Percentiles rank a stretch among this genome's conserved stretches.
These are phyloP conservation scores for Pedetes capensis DNA, from an alignment of 2,113 vertebrate genomes.

Conservation along the genomic window DNA sequence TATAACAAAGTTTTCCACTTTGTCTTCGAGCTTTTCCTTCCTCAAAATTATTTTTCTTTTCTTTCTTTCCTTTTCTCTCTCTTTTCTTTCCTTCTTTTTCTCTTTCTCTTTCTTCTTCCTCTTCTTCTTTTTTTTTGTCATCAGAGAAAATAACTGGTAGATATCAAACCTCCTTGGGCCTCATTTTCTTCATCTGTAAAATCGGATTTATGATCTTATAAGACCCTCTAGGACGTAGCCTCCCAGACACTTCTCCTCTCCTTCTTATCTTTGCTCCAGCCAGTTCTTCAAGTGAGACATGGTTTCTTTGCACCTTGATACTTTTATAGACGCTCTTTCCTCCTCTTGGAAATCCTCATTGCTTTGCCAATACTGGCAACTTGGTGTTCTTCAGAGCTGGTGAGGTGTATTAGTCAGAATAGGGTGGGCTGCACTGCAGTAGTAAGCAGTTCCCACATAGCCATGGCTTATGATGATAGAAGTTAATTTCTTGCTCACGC, in stretches of 20 bases:
- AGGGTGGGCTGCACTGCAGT: not conserved
- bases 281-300: not conserved
- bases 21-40: not conserved
- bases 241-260: not conserved
- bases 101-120: no score
- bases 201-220: not conserved
- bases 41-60: not conserved
- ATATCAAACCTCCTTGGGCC: not conserved
- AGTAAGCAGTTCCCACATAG: not conserved
- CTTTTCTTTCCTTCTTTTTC: no score
- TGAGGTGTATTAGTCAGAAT: not conserved
- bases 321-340: not conserved
- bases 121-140: no score
- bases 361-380: not conserved
- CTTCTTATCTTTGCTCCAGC: not conserved
- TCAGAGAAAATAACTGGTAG: not conserved
- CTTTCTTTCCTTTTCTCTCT: no score
- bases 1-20: not conserved
- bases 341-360: not conserved
- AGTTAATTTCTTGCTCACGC: not conserved
- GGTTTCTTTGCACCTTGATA: not conserved
- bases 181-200: slow-evolving; percentile 24
- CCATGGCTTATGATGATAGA: not conserved
- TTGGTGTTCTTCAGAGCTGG: not conserved
- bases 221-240: not conserved